Conservation (phyloP, 2,113 vertebrate genomes). For the Beaufortia kweichowensis region DNA sequence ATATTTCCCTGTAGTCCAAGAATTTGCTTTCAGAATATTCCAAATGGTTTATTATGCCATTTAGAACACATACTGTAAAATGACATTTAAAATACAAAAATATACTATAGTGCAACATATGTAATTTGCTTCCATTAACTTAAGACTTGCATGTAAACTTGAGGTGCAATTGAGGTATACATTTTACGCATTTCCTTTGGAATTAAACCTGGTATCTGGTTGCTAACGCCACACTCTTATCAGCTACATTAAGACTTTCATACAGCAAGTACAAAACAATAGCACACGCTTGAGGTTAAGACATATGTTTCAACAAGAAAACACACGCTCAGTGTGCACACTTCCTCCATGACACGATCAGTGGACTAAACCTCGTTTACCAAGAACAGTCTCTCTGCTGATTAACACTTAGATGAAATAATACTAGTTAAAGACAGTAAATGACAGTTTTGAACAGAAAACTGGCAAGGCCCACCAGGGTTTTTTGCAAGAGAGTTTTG, state of each 20-base stretch:
- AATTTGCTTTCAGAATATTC: not conserved
- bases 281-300: not conserved
- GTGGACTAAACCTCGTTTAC: not conserved
- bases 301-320: not conserved
- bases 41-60: not conserved
- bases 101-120: not conserved
- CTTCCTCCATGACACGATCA: not conserved
- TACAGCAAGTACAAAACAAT: not conserved
- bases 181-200: too few species aligned
- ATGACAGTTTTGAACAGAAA: slow-evolving; percentile 34
- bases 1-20: not conserved
- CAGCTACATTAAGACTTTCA: too few species aligned
- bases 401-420: not conserved
- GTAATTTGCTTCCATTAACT: too few species aligned
- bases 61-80: too few species aligned
- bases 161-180: too few species aligned
- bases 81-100: too few species aligned
- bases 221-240: too few species aligned
- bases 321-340: not conserved
- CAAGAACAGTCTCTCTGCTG: not conserved
- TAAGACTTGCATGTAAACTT: too few species aligned
- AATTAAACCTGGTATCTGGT: too few species aligned
- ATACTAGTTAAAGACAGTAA: not conserved
- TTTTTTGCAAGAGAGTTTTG: slow-evolving; percentile 35
- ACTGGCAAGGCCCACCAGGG: slow-evolving; percentile 44